A percentile compares a stretch with the other conserved stretches of the same genome.
These are phyloP conservation scores for Willowsia nigromaculata DNA, from an alignment of 2,888 invertebrate species.

Conservation along the genomic window DNA sequence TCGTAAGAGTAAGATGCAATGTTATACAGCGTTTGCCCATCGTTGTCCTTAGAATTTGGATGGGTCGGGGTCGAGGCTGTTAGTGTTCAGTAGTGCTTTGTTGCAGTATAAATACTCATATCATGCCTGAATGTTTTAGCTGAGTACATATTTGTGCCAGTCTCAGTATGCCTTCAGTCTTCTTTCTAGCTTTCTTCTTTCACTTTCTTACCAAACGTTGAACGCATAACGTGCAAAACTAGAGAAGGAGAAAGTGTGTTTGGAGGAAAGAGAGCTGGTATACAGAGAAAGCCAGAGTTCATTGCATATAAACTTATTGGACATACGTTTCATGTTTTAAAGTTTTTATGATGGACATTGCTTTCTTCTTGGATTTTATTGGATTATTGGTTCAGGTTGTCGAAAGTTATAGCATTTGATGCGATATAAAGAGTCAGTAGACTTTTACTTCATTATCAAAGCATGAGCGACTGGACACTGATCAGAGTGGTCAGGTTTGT, in stretches of 20 bases:
- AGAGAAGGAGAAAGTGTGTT: constrained; percentile 24
- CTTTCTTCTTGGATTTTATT: neutral
- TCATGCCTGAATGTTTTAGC: neutral
- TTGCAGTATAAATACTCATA: no score
- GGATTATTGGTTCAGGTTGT: neutral
- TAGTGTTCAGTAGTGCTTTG: no score
- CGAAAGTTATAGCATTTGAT: no score
- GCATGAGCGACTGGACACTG: no score
- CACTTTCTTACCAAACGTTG: constrained; percentile 38
- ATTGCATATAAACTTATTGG: neutral
- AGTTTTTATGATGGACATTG: neutral
- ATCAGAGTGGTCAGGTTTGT: neutral
- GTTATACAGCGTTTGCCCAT: no score
- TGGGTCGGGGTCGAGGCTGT: neutral
- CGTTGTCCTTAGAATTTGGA: neutral
- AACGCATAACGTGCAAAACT: neutral
- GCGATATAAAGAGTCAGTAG: no score
- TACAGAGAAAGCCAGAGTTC: neutral
- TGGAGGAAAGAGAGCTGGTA: neutral
- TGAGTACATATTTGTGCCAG: neutral
- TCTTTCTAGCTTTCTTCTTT: constrained; percentile 3
- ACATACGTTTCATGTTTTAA: no score
- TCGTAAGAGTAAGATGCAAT: no score
- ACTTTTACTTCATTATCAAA: no score
- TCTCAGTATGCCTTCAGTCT: neutral